Percentiles rank a stretch among this genome's conserved stretches.
Conservation (phyloP, 1,140 invertebrate species). For the Fragariocoptes setiger region DNA sequence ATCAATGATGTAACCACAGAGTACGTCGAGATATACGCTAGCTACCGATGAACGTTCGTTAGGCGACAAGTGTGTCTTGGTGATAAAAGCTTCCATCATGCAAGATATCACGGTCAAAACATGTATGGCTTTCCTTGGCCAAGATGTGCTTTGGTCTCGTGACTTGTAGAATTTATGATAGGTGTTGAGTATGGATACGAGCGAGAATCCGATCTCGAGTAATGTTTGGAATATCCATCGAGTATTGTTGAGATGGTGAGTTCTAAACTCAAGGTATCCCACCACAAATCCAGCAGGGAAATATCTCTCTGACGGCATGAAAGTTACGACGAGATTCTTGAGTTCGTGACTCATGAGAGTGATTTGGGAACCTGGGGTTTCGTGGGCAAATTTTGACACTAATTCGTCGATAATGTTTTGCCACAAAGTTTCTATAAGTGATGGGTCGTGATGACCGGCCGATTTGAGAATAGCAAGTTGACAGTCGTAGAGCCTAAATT, state of each 20-base stretch:
- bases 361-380: conserved; percentile 11
- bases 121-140: conserved; percentile 15
- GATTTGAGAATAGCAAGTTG: conserved; percentile 24
- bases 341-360: conserved; percentile 18
- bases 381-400: conserved; percentile 1
- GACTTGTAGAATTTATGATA: conserved; percentile 20
- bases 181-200: conserved; percentile 18
- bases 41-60: conserved; percentile 15
- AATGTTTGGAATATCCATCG: conserved; percentile 19
- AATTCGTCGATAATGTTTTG: conserved; percentile 22
- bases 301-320: conserved; percentile 20
- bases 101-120: conserved; percentile 15
- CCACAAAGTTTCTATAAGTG: conserved; percentile 23
- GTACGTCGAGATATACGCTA: conserved; percentile 15
- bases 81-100: conserved; percentile 12
- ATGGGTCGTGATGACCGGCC: conserved; percentile 21
- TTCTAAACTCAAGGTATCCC: conserved; percentile 17
- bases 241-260: conserved; percentile 13
- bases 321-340: conserved; percentile 18
- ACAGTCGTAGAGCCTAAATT: conserved; percentile 21
- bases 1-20: conserved; percentile 18
- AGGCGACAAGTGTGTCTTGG: conserved; percentile 5
- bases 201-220: conserved; percentile 17
- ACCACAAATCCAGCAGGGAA: conserved; percentile 22
- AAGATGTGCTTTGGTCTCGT: conserved; percentile 16